A percentile compares a stretch with the other conserved stretches of the same genome.
Evolutionary conservation across 2,888 invertebrate genomes (phyloP).

Genomic region (Tanaodytes sp.): DNA sequence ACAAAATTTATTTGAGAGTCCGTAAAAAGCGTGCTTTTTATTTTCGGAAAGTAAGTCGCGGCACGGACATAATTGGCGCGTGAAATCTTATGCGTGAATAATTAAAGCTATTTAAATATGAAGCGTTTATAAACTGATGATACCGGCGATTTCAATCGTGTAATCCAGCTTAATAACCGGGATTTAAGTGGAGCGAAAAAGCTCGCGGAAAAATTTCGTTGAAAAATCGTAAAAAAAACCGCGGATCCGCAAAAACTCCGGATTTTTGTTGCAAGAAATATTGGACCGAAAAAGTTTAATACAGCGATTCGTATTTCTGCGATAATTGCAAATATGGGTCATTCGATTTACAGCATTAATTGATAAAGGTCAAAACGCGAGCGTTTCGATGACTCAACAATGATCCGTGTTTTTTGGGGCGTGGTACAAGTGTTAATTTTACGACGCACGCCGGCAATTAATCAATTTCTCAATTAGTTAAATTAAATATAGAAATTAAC

Average conservation of each 20-base stretch:
- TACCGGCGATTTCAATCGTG: slow-evolving; percentile 34
- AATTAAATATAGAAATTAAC: slow-evolving; percentile 15
- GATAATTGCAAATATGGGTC: no score
- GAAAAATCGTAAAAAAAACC: no score
- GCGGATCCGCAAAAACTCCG: no score
- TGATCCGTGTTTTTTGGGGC: slow-evolving; percentile 29
- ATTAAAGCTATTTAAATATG: slow-evolving; percentile 44
- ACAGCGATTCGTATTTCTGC: no score
- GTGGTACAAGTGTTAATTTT: slow-evolving; percentile 30
- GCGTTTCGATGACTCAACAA: slow-evolving; percentile 2
- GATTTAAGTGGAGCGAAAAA: no score
- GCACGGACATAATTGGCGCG: slow-evolving; percentile 48
- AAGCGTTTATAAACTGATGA: slow-evolving; percentile 36
- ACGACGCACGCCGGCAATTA: slow-evolving; percentile 16
- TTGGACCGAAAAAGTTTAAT: no score
- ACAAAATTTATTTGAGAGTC: slow-evolving; percentile 40
- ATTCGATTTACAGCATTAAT: slow-evolving; percentile 25
- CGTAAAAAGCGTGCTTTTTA: slow-evolving; percentile 38
- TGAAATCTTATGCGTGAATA: slow-evolving; percentile 54
- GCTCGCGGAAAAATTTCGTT: no score
- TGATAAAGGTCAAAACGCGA: slow-evolving; percentile 17
- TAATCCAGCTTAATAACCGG: no score
- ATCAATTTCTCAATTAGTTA: slow-evolving; percentile 30
- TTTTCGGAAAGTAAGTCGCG: slow-evolving; percentile 49
- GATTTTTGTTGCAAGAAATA: no score